phyloP scores from a whole-genome alignment of 1,140 invertebrate genomes.

The Melipona quadrifasciata region DNA sequence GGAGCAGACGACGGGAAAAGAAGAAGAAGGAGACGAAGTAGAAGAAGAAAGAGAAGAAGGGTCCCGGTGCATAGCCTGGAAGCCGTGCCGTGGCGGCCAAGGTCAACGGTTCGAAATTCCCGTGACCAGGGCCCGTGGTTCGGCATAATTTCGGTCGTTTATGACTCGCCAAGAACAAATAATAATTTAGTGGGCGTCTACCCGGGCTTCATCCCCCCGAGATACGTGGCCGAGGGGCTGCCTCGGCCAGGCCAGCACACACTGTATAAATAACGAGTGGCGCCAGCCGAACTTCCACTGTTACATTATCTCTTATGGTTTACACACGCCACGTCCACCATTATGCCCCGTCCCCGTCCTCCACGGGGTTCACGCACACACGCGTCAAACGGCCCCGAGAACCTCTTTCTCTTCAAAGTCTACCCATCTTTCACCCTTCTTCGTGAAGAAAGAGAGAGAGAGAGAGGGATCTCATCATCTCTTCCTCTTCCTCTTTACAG shows the following conservation, averaged over 20 bases:
- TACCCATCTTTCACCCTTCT: neutral
- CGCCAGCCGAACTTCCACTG: constrained; percentile 74
- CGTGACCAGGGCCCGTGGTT: constrained; percentile 69
- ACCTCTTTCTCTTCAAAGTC: constrained; percentile 37
- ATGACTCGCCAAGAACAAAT: constrained; percentile 77
- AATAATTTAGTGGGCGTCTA: constrained; percentile 79
- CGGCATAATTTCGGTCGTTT: constrained; percentile 78
- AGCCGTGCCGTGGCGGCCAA: constrained; percentile 43
- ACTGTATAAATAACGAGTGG: constrained; percentile 77
- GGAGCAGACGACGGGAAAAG: too few species aligned
- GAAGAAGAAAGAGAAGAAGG: too few species aligned
- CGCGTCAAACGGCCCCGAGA: constrained; percentile 12
- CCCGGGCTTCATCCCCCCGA: constrained; percentile 60
- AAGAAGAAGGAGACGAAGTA: too few species aligned
- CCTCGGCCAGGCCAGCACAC: constrained; percentile 31
- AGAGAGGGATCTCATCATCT: neutral
- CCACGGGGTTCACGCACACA: constrained; percentile 18
- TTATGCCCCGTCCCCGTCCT: constrained; percentile 52
- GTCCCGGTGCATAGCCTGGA: neutral
- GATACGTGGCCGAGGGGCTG: constrained; percentile 35
- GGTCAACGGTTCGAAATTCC: constrained; percentile 46
- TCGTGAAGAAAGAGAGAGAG: neutral
- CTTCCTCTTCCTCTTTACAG: neutral
- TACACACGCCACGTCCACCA: constrained; percentile 67
- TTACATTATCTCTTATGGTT: constrained; percentile 70